Conservation (phyloP, 2,888 invertebrate genomes). For the Eilema griseolum region DNA sequence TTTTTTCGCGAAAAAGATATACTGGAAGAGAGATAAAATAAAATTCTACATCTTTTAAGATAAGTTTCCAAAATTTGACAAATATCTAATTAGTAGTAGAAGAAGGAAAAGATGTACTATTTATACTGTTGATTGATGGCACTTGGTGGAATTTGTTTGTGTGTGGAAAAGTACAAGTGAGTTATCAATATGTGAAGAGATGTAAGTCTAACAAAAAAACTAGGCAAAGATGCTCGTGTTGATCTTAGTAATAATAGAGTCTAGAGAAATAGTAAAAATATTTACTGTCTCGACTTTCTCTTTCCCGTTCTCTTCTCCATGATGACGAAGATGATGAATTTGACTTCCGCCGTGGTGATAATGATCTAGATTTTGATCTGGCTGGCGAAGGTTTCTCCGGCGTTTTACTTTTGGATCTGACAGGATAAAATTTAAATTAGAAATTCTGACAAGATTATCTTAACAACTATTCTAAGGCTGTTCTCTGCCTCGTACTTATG, state of each 20-base stretch:
- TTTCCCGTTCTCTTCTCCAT: conserved; percentile 76
- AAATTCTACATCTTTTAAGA: too few species aligned
- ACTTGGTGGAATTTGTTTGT: too few species aligned
- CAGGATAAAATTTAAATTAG: not conserved
- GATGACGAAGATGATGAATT: conserved; percentile 49
- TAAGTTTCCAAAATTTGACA: too few species aligned
- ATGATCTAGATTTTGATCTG: conserved; percentile 83
- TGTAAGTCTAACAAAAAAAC: not conserved
- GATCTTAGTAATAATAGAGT: too few species aligned
- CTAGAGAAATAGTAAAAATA: conserved; percentile 5
- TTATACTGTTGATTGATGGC: too few species aligned
- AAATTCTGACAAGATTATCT: not conserved
- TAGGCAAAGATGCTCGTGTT: not conserved
- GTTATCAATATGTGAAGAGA: too few species aligned
- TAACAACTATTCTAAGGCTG: not conserved
- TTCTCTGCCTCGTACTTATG: too few species aligned
- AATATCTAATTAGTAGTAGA: too few species aligned
- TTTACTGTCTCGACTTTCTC: conserved; percentile 49
- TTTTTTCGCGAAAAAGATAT: too few species aligned
- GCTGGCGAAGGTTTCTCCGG: conserved; percentile 81
- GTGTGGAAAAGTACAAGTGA: too few species aligned
- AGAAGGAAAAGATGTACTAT: too few species aligned
- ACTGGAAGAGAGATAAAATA: too few species aligned
- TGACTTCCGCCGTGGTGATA: conserved; percentile 73
- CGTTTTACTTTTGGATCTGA: conserved; percentile 79